phyloP scores from a whole-genome alignment of 2,113 vertebrate genomes.

The Dendrocopos noguchii region DNA sequence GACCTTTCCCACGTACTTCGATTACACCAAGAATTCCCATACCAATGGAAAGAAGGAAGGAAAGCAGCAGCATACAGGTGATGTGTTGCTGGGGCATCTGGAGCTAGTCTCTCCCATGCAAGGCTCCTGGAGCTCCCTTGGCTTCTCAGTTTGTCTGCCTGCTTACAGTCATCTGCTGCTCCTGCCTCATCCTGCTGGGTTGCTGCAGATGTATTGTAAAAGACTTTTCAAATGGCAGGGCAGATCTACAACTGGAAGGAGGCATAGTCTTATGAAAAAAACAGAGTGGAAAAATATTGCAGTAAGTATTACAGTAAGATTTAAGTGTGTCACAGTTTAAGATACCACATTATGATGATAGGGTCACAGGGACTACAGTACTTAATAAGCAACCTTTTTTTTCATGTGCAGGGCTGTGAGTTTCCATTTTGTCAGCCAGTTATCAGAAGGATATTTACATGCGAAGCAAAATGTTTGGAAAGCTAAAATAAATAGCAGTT shows the following conservation, averaged over 20 bases:
- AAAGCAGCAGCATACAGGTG: neutral
- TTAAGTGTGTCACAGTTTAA: neutral
- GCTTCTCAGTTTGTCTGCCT: neutral
- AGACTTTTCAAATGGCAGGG: neutral
- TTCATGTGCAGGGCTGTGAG: neutral
- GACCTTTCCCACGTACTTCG: neutral
- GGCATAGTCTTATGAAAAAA: neutral
- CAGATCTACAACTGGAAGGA: neutral
- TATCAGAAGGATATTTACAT: neutral
- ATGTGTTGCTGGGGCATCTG: neutral
- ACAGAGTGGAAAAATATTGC: neutral
- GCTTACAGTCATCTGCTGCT: accelerated
- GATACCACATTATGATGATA: neutral
- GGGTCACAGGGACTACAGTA: neutral
- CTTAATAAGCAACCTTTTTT: neutral
- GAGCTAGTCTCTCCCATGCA: neutral
- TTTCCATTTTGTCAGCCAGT: neutral
- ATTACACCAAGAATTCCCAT: neutral
- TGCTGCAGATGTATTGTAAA: neutral
- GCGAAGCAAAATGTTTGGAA: neutral
- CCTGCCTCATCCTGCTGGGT: neutral
- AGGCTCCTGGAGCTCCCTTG: neutral
- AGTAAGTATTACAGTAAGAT: neutral
- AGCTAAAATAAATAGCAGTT: neutral
- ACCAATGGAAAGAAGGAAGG: neutral